Percentiles rank a stretch among this genome's conserved stretches.
Evolutionary conservation across 2,113 vertebrate genomes (phyloP).

Genomic region (Microtus pennsylvanicus): DNA sequence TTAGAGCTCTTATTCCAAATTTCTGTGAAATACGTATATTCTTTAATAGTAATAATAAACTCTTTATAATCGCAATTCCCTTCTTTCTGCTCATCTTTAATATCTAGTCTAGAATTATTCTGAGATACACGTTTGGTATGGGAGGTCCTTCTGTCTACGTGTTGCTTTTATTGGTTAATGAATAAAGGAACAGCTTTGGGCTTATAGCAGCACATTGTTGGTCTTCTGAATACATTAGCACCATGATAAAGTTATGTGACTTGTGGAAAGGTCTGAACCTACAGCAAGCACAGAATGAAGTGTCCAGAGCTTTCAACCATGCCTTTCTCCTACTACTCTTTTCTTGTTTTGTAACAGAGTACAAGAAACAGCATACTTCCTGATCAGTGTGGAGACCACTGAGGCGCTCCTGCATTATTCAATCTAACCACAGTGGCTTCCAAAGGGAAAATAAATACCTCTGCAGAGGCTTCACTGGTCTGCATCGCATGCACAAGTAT

Average conservation of each 20-base stretch:
- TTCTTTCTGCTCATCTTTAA: background rate
- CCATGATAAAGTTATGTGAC: background rate
- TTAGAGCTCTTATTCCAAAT: background rate
- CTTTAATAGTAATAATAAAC: background rate
- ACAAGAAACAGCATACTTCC: constrained; percentile 44
- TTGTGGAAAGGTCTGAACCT: background rate
- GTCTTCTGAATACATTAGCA: background rate
- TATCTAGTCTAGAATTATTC: background rate
- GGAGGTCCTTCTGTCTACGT: too few species aligned
- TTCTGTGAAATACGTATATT: background rate
- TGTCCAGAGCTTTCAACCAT: background rate
- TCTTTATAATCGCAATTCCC: background rate
- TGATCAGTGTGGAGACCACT: constrained; percentile 42
- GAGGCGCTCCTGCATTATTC: constrained; percentile 74
- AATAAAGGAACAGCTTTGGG: too few species aligned
- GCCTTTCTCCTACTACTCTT: background rate
- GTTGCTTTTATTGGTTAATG: too few species aligned
- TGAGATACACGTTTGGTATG: background rate
- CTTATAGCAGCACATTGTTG: background rate
- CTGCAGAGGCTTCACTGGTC: constrained; percentile 62
- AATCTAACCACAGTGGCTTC: constrained; percentile 72
- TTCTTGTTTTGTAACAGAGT: constrained; percentile 35
- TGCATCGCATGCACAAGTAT: constrained; percentile 64
- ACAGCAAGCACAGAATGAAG: background rate
- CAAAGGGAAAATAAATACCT: constrained; percentile 75